Conservation (phyloP, 2,797 vertebrate genomes). For the Aquila chrysaetos region DNA sequence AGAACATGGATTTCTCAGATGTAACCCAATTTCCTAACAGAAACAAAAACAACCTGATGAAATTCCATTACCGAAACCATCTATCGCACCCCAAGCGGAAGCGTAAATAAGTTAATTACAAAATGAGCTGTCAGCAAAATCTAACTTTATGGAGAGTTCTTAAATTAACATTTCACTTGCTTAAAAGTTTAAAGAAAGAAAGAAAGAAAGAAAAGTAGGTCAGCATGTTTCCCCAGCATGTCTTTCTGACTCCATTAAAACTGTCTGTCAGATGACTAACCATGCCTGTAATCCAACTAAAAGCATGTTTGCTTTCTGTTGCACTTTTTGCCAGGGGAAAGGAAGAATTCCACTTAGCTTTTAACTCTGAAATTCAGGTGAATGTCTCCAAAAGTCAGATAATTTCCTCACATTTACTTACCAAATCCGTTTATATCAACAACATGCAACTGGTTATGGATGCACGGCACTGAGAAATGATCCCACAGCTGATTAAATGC, state of each 20-base stretch:
- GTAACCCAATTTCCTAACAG: conserved; percentile 17
- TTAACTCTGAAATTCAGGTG: conserved; percentile 50
- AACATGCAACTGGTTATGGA: conserved; percentile 22
- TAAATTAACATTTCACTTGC: conserved; percentile 32
- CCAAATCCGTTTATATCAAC: conserved; percentile 19
- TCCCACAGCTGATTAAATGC: conserved; percentile 49
- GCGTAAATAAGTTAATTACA: neutral
- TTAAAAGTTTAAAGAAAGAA: neutral
- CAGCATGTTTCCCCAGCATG: conserved; percentile 51
- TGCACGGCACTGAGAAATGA: neutral
- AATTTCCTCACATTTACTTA: conserved; percentile 41
- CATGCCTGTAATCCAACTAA: conserved; percentile 58
- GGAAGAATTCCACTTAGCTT: conserved; percentile 43
- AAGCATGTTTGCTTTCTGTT: conserved; percentile 41
- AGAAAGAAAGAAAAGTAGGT: conserved; percentile 67
- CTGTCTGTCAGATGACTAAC: conserved; percentile 67
- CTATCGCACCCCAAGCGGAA: neutral
- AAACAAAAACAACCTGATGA: conserved; percentile 22
- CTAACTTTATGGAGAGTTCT: conserved; percentile 23
- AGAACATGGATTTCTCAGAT: neutral
- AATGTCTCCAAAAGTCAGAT: conserved; percentile 14
- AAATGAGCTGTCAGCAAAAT: neutral
- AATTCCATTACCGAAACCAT: conserved; percentile 26
- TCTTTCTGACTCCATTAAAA: conserved; percentile 67
- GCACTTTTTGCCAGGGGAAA: conserved; percentile 30